phyloP scores from a whole-genome alignment of 2,113 vertebrate species.

The Pithys albifrons region DNA sequence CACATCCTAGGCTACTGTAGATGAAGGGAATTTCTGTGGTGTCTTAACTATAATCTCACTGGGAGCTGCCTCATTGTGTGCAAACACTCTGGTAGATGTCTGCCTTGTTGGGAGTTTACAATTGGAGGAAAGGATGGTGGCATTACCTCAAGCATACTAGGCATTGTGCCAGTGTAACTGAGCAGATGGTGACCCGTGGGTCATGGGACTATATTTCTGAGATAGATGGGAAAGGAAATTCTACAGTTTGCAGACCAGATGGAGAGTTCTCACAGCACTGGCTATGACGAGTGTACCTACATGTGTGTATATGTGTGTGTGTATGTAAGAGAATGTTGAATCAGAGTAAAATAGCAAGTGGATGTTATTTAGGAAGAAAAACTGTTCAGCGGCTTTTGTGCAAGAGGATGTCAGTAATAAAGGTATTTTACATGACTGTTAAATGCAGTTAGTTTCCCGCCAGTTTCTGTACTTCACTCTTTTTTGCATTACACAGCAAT shows the following conservation, averaged over 20 bases:
- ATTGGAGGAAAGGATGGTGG: conserved; percentile 77
- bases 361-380: conserved; percentile 18
- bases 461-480: neutral
- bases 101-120: conserved; percentile 71
- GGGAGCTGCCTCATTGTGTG: conserved; percentile 75
- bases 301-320: neutral
- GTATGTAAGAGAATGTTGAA: conserved; percentile 43
- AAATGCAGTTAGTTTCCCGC: neutral
- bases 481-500: neutral
- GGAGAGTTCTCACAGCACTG: conserved; percentile 73
- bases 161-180: conserved; percentile 79
- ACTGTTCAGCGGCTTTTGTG: neutral
- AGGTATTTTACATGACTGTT: neutral
- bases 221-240: conserved; percentile 77
- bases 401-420: neutral
- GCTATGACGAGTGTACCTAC: conserved; percentile 30
- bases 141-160: conserved; percentile 76
- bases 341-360: conserved; percentile 5
- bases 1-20: conserved; percentile 76
- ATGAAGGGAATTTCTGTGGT: conserved; percentile 73
- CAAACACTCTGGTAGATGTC: conserved; percentile 73
- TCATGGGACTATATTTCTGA: conserved; percentile 80
- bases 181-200: conserved; percentile 82
- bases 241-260: conserved; percentile 74
- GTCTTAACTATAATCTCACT: conserved; percentile 73